Percentiles rank a stretch among this genome's conserved stretches.
These are phyloP conservation scores for Masticophis lateralis DNA, from an alignment of 2,797 vertebrate species.

Conservation along the genomic window DNA sequence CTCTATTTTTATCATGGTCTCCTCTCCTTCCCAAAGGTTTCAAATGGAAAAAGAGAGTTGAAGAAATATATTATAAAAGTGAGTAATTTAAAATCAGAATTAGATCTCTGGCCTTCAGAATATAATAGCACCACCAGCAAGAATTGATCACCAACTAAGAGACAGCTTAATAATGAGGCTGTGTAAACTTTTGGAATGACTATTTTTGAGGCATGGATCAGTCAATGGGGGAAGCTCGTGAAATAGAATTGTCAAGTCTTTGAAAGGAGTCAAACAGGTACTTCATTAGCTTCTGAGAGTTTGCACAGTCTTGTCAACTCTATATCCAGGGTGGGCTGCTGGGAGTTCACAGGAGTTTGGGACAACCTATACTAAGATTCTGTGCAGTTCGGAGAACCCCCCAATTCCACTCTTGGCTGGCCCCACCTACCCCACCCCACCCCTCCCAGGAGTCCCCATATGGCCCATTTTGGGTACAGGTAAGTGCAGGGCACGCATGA, in stretches of 20 bases:
- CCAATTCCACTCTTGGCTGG: too few species aligned
- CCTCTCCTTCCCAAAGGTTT: not conserved
- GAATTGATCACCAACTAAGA: not conserved
- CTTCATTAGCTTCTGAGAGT: not conserved
- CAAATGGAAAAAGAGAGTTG: not conserved
- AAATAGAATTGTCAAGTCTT: not conserved
- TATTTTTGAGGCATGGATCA: not conserved
- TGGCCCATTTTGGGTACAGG: too few species aligned
- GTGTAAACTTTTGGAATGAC: not conserved
- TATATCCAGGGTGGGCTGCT: too few species aligned
- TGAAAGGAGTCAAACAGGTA: not conserved
- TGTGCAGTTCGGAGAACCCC: too few species aligned
- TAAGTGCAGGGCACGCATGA: too few species aligned
- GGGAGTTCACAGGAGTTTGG: too few species aligned
- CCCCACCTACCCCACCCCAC: too few species aligned
- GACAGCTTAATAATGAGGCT: not conserved
- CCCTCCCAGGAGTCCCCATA: too few species aligned
- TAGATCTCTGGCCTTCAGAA: not conserved
- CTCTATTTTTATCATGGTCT: not conserved
- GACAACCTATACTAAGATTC: too few species aligned
- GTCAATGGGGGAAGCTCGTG: not conserved
- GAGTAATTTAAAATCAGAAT: not conserved
- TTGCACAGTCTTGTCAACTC: not conserved
- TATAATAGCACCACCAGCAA: not conserved
- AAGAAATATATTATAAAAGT: not conserved